Evolutionary conservation across 2,888 invertebrate genomes (phyloP), one percentile per base, ranked within the genome.

Genomic region (Caenorhabditis sp.): DNA sequence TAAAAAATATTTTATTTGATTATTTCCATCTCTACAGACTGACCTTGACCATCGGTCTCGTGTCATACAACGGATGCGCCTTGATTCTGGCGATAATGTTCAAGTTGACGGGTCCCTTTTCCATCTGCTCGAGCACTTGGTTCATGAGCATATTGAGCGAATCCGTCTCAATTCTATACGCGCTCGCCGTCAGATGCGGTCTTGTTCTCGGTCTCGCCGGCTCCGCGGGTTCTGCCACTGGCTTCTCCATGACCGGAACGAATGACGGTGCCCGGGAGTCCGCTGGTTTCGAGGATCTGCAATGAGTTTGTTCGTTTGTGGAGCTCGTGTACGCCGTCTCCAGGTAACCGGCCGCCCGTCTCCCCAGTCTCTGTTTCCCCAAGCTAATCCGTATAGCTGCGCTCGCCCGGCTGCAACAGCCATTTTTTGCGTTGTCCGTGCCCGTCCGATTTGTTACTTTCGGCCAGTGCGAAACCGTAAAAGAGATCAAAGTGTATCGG

Each of bases 111-210:
- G 87, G 86, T 0, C 88, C 88, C 39, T 84, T 86, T 55, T 88
- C 88, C 87, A 88, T 88, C 52, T 88, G 88, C 62, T 88, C 88
- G 11, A 88, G 77, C 2, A 85, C 85, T 80, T 88, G 87, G 65
- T 88, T 88, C 88, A 88, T 88, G 26, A 88, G 73, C 77, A 87
- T 82, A 56, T 88, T 88, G 55, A 88, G 71, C n/a, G 86, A 84
- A 75, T 88, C 88, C 0, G 85, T 86, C 62, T 86, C 87, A 37
- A 87, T 77, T 20, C 82, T 71, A 75, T 87, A 87, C n/a, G 77
- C 71, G 43, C 78, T 66, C 2, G 72, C 78, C 20, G 76, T 71
- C 65, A 70, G 13, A 37, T 62, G 63, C 15, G 75, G 43, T 24
- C 71, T 59, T 27, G 56, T 61, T 59, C 58, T 43, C 30, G 50